phyloP scores from a whole-genome alignment of 2,888 invertebrate genomes.

The Timandra comae region DNA sequence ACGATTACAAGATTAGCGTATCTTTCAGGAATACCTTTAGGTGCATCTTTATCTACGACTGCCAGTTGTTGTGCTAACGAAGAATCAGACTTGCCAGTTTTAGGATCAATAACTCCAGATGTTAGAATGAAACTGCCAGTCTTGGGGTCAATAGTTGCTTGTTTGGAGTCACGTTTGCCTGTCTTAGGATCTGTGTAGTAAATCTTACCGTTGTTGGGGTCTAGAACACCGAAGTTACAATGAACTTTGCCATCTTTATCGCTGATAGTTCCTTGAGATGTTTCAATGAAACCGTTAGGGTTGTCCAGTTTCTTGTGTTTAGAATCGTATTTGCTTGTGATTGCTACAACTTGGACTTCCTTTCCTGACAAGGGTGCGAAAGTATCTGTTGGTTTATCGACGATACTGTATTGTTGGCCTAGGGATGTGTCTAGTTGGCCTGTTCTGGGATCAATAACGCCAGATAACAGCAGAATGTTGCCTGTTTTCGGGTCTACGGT shows the following conservation, averaged over 20 bases:
- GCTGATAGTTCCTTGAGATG: conserved; percentile 75
- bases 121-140: conserved; percentile 77
- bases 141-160: conserved; percentile 73
- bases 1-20: conserved; percentile 68
- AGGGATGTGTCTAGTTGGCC: conserved; percentile 74
- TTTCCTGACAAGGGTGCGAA: conserved; percentile 58
- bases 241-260: conserved; percentile 84
- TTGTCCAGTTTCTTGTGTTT: conserved; percentile 77
- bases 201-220: conserved; percentile 75
- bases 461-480: conserved; percentile 69
- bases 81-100: conserved; percentile 80
- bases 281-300: conserved; percentile 74
- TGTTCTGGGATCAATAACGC: conserved; percentile 77
- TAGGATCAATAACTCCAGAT: conserved; percentile 78
- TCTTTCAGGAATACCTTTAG: conserved; percentile 66
- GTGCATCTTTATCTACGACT: conserved; percentile 63
- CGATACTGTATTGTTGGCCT: conserved; percentile 78
- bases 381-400: conserved; percentile 74
- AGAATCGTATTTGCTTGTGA: conserved; percentile 77
- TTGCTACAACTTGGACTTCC: conserved; percentile 75
- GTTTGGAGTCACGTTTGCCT: conserved; percentile 79
- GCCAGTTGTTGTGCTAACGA: conserved; percentile 76
- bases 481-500: conserved; percentile 72
- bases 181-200: conserved; percentile 77
- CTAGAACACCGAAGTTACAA: conserved; percentile 79